Conservation (phyloP, 2,797 vertebrate species). For the Scleropages formosus region DNA sequence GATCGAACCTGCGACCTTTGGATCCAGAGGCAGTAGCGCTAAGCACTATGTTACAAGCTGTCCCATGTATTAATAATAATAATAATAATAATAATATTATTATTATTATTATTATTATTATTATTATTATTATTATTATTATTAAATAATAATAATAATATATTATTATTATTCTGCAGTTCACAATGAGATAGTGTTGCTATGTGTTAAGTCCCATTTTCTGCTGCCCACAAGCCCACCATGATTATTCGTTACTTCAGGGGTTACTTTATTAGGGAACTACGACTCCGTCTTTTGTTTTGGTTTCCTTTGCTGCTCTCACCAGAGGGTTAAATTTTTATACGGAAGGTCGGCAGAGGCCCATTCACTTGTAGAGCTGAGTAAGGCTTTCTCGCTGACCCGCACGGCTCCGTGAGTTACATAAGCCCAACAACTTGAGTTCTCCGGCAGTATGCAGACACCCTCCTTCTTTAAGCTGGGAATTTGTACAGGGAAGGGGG, state of each 20-base stretch:
- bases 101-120: no score
- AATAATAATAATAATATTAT: no score
- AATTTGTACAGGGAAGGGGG: constrained; percentile 4
- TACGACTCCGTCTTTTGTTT: not conserved
- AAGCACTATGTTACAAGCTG: no score
- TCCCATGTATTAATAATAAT: no score
- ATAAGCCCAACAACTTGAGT: constrained; percentile 38
- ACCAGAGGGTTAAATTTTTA: constrained; percentile 4
- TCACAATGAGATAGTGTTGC: not conserved
- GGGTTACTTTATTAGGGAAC: not conserved
- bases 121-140: no score
- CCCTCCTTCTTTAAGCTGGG: constrained; percentile 29
- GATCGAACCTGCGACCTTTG: no score
- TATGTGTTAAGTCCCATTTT: not conserved
- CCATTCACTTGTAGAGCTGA: constrained; percentile 27
- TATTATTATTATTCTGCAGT: no score
- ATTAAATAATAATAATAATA: no score
- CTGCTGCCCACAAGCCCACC: not conserved
- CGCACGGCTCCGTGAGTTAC: constrained; percentile 38
- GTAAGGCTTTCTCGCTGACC: constrained; percentile 32
- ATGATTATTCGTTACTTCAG: constrained; percentile 6
- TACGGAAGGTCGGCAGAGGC: constrained; percentile 23
- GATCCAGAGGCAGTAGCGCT: no score
- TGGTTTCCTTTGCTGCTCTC: constrained; percentile 3
- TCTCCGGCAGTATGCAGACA: constrained; percentile 29